phyloP scores from a whole-genome alignment of 2,888 invertebrate genomes.

The Calephelis perditalis region DNA sequence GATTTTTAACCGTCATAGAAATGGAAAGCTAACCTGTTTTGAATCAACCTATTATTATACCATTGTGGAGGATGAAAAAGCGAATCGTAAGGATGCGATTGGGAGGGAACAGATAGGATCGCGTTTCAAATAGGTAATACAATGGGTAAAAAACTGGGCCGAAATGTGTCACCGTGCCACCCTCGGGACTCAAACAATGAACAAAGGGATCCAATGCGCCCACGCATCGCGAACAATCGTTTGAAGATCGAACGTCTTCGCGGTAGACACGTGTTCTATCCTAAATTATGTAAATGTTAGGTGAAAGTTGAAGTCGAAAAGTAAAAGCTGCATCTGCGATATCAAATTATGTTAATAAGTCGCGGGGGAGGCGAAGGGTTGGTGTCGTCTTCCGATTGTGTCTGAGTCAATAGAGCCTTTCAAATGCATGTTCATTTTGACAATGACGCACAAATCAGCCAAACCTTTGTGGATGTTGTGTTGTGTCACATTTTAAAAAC shows the following conservation, averaged over 20 bases:
- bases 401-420: constrained; percentile 45
- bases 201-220: constrained; percentile 67
- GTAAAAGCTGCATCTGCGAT: constrained; percentile 70
- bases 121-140: constrained; percentile 74
- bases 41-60: constrained; percentile 40
- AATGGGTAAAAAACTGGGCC: constrained; percentile 74
- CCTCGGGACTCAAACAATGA: constrained; percentile 67
- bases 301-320: constrained; percentile 74
- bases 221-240: constrained; percentile 54
- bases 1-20: constrained; percentile 60
- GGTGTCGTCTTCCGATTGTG: constrained; percentile 50
- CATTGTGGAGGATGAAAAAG: constrained; percentile 36
- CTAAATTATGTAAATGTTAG: constrained; percentile 64
- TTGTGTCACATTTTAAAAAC: constrained; percentile 45
- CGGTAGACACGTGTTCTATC: constrained; percentile 41
- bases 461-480: constrained; percentile 53
- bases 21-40: constrained; percentile 71
- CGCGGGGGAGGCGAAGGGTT: constrained; percentile 53
- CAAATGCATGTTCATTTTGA: constrained; percentile 44
- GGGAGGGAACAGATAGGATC: constrained; percentile 64
- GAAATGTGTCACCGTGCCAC: constrained; percentile 77
- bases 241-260: constrained; percentile 52
- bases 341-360: constrained; percentile 59
- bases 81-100: constrained; percentile 49
- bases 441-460: constrained; percentile 64